These are phyloP conservation scores for Rynchops niger DNA, from an alignment of 2,113 vertebrate species.

Conservation along the genomic window DNA sequence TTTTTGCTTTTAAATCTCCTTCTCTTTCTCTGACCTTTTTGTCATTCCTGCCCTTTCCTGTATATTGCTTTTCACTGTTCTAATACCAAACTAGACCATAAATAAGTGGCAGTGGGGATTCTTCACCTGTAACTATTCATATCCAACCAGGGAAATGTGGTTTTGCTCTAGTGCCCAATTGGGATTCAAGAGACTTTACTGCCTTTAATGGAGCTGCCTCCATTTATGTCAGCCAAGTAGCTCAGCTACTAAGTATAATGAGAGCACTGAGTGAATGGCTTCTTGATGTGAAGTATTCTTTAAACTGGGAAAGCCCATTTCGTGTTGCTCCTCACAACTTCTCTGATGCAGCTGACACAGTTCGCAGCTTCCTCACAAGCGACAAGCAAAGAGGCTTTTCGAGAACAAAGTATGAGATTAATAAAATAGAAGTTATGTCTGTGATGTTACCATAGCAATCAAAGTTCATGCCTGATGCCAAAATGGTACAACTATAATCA, in stretches of 20 bases:
- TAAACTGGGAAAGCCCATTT: not conserved
- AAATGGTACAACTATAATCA: slow-evolving; percentile 26
- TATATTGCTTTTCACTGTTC: not conserved
- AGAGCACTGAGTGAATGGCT: not conserved
- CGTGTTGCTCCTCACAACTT: not conserved
- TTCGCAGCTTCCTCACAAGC: slow-evolving; percentile 37
- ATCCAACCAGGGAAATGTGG: not conserved
- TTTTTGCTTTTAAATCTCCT: not conserved
- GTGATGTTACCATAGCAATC: slow-evolving; percentile 61
- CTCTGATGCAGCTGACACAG: slow-evolving; percentile 10
- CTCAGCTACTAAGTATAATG: not conserved
- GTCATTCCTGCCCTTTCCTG: not conserved
- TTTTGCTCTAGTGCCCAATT: not conserved
- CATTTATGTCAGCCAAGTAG: not conserved
- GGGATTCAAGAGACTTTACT: not conserved
- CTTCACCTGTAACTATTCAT: not conserved
- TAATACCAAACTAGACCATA: not conserved
- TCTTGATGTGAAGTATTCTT: not conserved
- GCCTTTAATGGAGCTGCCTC: not conserved
- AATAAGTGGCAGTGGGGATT: not conserved
- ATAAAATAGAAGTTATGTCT: slow-evolving; percentile 28
- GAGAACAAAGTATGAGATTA: slow-evolving; percentile 8
- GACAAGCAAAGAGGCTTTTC: not conserved
- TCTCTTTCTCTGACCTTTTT: not conserved
- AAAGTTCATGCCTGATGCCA: slow-evolving; percentile 33